Evolutionary conservation across 2,797 vertebrate genomes (phyloP), one percentile per base, ranked within the genome.

Genomic region (Danio kyathit): DNA sequence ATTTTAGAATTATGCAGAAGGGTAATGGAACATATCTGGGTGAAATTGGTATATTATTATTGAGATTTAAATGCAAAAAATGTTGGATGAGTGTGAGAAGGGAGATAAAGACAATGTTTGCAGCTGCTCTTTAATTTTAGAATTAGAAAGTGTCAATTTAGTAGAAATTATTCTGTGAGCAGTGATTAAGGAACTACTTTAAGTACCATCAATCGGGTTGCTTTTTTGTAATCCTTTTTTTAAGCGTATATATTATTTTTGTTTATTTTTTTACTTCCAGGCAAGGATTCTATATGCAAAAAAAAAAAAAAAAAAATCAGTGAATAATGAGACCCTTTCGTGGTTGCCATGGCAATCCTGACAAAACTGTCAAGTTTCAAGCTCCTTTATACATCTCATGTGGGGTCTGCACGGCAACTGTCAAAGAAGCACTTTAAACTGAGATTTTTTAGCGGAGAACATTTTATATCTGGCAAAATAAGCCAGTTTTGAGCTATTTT

Each of bases 341-440:
- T 80, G 86, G 94, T 94, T 93, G 89, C 94, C 91, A 95, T 94
- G 92, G 94, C 89, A 90, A 95, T 92, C 89, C 89, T 93, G 93
- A 92, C 91, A 94, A 94, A 94, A 92, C 93, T 93, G 93, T 94
- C 94, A 94, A 92, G 91, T 93, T 93, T 90, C 89, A 76, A 85
- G 85, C 87, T 89, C 87, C 91, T 93, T 94, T 86, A 89, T 88
- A 91, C 87, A 90, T 89, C 83, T 84, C 75, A 79, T 82, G 79
- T 78, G 76, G 85, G 76, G 74, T 85, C 85, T 90, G 88, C 91
- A 88, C 87, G 87, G 89, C 91, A 91, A 90, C 91, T 93, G 94
- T 93, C 91, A 93, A 88, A 91, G 88, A 90, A 87, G 89, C 86
- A 85, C 90, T 93, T 93, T 92, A 88, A 91, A 93, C 90, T 85